Evolutionary conservation across 2,888 invertebrate species (phyloP).

Genomic region (Meganola albula): DNA sequence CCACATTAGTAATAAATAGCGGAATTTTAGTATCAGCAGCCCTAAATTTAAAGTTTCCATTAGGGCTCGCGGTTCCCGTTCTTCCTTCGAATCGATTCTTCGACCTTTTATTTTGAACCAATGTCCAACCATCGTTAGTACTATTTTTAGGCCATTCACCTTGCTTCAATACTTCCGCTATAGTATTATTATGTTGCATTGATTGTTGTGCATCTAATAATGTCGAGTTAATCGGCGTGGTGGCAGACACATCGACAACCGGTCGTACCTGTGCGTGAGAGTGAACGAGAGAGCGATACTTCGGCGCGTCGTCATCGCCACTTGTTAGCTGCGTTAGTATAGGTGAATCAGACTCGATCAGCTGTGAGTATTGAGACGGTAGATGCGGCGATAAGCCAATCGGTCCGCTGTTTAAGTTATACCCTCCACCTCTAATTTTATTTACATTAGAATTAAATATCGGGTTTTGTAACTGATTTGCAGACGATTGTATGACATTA

Average conservation of each 20-base stretch:
- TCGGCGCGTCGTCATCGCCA: neutral
- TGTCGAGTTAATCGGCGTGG: neutral
- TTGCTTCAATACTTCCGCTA: neutral
- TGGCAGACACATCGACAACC: neutral
- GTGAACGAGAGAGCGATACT: neutral
- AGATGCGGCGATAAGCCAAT: constrained; percentile 1
- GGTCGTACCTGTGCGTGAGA: neutral
- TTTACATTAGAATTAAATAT: constrained; percentile 2
- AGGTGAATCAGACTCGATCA: neutral
- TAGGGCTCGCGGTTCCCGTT: neutral
- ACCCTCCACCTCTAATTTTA: constrained; percentile 3
- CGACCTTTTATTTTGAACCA: neutral
- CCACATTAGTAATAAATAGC: constrained; percentile 1
- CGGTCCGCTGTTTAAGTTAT: constrained; percentile 3
- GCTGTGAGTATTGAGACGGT: constrained; percentile 1
- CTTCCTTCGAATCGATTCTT: neutral
- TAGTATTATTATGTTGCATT: neutral
- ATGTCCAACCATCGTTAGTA: neutral
- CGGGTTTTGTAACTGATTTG: neutral
- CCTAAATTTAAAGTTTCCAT: neutral
- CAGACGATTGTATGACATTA: neutral
- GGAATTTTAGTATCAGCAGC: constrained; percentile 1
- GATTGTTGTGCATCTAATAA: neutral
- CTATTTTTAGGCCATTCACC: neutral
- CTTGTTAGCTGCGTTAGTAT: neutral